Base-by-base conservation (phyloP, 2,888 invertebrate genomes). In the Parelbella ahira region DNA sequence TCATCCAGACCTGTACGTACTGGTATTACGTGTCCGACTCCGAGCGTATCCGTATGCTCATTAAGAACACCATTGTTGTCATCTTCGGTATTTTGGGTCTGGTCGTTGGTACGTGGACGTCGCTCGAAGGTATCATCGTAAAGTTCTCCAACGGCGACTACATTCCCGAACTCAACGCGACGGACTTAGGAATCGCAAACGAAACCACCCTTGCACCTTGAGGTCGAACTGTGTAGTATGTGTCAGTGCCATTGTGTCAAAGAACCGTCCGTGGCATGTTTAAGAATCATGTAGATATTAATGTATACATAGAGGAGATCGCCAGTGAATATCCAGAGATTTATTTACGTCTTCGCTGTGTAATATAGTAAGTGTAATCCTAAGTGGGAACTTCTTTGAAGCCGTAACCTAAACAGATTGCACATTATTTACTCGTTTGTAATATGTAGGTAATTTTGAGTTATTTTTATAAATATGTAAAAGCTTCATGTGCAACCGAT, bases 1-100 rank as follows among this genome's bases (percentile, higher is more conserved):
- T 96, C 48, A 94, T 98, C 54, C 94, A 97, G 64, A 90, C 93
- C 51, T 92, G 93, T 69, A 93, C 94, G 0, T 93, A 93, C 68
- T 97, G 95, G 94, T 90, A 92, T 58, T 84, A 89, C 39, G 89
- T 88, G 3, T 83, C 86, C 0, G 89, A 90, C 6, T 64, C 82
- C 0, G 87, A 88, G 42, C 90, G 88, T 50, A 70, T 83, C 2
- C 88, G 91, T 53, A 88, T 93, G 80, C 54, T 91, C 1, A 49
- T 89, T 4, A 92, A 91, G 68, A 92, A 93, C 65, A 76, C 79
- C 37, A 74, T 91, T 3, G 86, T 93, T 2, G 89, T 93, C 0
- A 55, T 92, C 1, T 91, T 93, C 55, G 93, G 93, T 1, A 59
- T 90, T 0, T 72, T 93, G 2, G 93, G 93, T 0, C 88, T 93